phyloP scores from a whole-genome alignment of 2,113 vertebrate genomes.

The Ondatra zibethicus region DNA sequence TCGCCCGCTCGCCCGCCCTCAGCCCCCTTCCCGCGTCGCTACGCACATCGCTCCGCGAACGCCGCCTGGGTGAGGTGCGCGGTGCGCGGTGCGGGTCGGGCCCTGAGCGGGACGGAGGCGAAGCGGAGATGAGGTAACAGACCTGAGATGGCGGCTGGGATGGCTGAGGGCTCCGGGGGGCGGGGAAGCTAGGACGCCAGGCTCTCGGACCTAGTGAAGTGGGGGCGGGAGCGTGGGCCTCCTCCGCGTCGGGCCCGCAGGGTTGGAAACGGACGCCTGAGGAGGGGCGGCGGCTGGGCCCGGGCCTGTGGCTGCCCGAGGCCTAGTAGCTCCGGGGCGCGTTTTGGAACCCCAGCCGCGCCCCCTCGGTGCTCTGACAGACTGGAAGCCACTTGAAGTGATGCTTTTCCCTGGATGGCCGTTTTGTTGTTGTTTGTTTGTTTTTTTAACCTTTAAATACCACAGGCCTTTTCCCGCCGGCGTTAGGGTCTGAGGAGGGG shows the following conservation, averaged over 20 bases:
- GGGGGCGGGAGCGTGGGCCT: background rate
- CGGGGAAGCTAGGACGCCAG: background rate
- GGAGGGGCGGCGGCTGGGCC: background rate
- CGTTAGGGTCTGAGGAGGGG: background rate
- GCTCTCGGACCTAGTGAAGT: background rate
- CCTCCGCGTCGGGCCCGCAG: background rate
- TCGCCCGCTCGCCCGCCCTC: background rate
- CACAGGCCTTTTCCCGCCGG: background rate
- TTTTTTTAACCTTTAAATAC: background rate
- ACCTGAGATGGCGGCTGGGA: background rate
- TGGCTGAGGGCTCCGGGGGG: background rate
- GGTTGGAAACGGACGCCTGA: constrained; percentile 8
- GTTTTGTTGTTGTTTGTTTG: background rate
- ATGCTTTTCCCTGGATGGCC: background rate
- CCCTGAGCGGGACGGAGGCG: background rate
- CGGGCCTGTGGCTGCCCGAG: background rate
- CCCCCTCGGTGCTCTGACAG: background rate
- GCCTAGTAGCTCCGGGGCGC: background rate
- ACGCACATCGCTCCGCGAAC: background rate
- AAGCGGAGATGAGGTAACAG: background rate
- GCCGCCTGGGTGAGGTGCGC: rapidly evolving
- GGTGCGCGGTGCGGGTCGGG: rapidly evolving
- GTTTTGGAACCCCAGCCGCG: background rate
- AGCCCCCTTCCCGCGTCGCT: background rate
- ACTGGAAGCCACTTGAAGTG: background rate